These are phyloP conservation scores for Uropetala carovei DNA, from an alignment of 2,888 invertebrate genomes.

Conservation along the genomic window DNA sequence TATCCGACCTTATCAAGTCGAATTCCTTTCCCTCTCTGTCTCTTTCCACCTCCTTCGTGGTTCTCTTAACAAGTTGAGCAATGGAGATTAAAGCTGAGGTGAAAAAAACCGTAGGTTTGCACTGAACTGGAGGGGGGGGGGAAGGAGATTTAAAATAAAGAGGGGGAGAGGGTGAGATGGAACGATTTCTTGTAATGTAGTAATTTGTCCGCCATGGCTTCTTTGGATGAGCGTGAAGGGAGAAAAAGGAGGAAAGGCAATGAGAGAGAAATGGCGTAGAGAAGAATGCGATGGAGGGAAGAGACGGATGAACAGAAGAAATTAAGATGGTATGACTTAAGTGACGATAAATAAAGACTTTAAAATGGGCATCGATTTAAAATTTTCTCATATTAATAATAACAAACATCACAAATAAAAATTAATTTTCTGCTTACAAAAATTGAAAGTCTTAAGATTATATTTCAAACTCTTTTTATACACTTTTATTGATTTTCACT, in stretches of 20 bases:
- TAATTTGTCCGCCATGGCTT: slow-evolving; percentile 31
- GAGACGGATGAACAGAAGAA: background rate
- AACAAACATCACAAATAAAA: no score
- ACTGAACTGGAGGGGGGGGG: background rate
- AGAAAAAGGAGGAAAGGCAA: background rate
- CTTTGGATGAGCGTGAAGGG: background rate
- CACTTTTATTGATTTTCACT: no score
- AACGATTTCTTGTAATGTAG: slow-evolving; percentile 16
- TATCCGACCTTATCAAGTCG: no score
- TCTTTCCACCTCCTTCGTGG: background rate
- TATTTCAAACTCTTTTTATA: no score
- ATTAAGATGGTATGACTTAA: background rate
- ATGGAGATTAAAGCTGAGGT: background rate
- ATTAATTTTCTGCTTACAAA: no score
- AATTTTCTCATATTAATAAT: no score
- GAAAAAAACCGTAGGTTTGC: background rate
- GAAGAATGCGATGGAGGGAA: background rate
- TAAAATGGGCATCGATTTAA: no score
- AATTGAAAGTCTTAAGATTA: no score
- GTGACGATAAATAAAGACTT: no score
- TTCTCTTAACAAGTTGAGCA: background rate
- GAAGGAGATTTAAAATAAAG: background rate
- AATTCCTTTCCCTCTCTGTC: background rate
- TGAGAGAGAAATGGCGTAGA: background rate
- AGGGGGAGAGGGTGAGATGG: background rate